Evolutionary conservation across 2,113 vertebrate species (phyloP).

Genomic region (Sinocyclocheilus anophthalmus): DNA sequence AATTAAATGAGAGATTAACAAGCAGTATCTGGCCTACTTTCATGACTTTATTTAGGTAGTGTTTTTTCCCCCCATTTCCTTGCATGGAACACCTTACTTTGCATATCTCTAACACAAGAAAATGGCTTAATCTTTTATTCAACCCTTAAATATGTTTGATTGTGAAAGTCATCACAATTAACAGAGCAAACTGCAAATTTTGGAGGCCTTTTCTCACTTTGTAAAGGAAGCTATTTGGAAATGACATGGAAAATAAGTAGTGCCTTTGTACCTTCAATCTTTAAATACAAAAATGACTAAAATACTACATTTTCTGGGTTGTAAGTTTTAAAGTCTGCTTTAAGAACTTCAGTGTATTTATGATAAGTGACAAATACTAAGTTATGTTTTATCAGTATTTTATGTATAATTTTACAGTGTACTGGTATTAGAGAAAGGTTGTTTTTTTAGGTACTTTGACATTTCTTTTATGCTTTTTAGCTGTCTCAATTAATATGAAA

Average conservation of each 20-base stretch:
- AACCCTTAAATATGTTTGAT: not conserved
- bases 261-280: not conserved
- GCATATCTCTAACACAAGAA: not conserved
- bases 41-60: slow-evolving; percentile 22
- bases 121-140: not conserved
- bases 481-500: too few species aligned
- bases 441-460: too few species aligned
- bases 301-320: not conserved
- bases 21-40: slow-evolving; percentile 40
- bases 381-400: not conserved
- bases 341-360: not conserved
- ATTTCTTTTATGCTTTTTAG: too few species aligned
- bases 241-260: not conserved
- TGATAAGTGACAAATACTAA: not conserved
- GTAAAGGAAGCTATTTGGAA: not conserved
- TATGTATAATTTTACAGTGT: too few species aligned
- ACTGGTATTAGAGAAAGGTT: too few species aligned
- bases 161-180: not conserved
- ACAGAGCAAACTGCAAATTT: not conserved
- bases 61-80: not conserved
- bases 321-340: too few species aligned
- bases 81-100: not conserved
- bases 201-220: not conserved
- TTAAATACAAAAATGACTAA: too few species aligned
- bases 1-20: slow-evolving; percentile 54